phyloP scores from a whole-genome alignment of 92 coral and sea anemone species.

The Palythoa caribaeorum region DNA sequence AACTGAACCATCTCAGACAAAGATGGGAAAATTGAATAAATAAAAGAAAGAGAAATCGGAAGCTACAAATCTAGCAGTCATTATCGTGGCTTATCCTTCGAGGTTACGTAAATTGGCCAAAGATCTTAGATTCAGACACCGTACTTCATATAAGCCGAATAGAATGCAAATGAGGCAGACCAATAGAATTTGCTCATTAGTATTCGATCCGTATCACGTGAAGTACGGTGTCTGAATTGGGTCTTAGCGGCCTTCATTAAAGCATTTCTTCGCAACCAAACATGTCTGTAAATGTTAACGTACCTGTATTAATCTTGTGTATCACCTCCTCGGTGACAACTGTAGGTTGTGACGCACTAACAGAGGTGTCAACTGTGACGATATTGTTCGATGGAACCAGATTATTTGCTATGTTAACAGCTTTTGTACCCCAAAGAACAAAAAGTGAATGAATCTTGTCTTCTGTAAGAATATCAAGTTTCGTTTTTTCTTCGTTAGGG shows the following conservation, averaged over 20 bases:
- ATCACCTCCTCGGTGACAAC: slow-evolving; percentile 1
- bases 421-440: slow-evolving; percentile 78
- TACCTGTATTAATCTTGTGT: slow-evolving; percentile 28
- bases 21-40: too few species aligned
- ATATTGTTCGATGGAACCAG: slow-evolving; percentile 13
- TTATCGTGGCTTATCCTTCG: too few species aligned
- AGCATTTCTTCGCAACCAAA: not conserved
- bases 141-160: too few species aligned
- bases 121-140: too few species aligned
- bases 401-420: slow-evolving; percentile 1
- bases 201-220: too few species aligned
- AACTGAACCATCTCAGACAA: too few species aligned
- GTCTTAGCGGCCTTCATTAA: not conserved
- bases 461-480: slow-evolving; percentile 68
- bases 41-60: too few species aligned
- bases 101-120: too few species aligned
- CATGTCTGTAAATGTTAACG: not conserved
- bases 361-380: slow-evolving; percentile 5
- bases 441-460: slow-evolving; percentile 73
- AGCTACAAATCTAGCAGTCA: too few species aligned
- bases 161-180: too few species aligned
- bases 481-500: slow-evolving; percentile 63
- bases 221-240: too few species aligned
- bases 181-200: too few species aligned
- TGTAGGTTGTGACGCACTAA: not conserved